Evolutionary conservation across 2,888 invertebrate genomes (phyloP), one percentile per base, ranked within the genome.

Genomic region (Drosophila macrospina): DNA sequence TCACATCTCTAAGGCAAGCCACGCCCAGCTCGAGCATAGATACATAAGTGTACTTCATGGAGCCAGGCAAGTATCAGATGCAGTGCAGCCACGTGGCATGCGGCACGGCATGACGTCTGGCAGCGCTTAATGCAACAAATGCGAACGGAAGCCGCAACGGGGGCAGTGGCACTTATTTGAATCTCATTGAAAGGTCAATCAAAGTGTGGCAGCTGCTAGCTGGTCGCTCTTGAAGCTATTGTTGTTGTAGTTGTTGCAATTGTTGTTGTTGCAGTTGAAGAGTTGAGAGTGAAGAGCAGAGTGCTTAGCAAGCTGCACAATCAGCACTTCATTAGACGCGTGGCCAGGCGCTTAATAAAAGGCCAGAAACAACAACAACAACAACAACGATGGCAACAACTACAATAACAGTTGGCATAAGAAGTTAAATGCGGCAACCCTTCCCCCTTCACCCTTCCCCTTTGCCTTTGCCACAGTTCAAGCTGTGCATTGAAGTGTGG

Each of bases 101-200:
- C 20, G 47, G 34, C 45, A 59, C 30, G 34, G 24, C 32, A 48
- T 1, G 47, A 26, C 72, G 50, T 15, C 47, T 47, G 60, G 55
- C 63, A 50, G 39, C 70, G 74, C 74, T 70, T 70, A 70, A 62
- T 74, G 69, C 71, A 82, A 80, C 85, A 82, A 66, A 69, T 44
- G 70, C 66, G 32, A 48, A 44, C 74, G 69, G 64, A 59, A 68
- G 63, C 74, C 76, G 67, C 80, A 66, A 72, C 82, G 73, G 73
- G 45, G 37, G 28, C 51, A 47, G 51, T 68, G 44, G 41, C 69
- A 73, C 70, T 80, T 75, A 74, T 72, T 72, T 73, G 60, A 75
- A 86, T 78, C 73, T 52, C 80, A 84, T 82, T 84, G 77, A 90
- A 90, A 90, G 91, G 90, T 90, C 90, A 90, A 90, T 85, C 86